Base-by-base conservation (phyloP, 2,797 vertebrate genomes). In the Buphagus erythrorhynchus region DNA sequence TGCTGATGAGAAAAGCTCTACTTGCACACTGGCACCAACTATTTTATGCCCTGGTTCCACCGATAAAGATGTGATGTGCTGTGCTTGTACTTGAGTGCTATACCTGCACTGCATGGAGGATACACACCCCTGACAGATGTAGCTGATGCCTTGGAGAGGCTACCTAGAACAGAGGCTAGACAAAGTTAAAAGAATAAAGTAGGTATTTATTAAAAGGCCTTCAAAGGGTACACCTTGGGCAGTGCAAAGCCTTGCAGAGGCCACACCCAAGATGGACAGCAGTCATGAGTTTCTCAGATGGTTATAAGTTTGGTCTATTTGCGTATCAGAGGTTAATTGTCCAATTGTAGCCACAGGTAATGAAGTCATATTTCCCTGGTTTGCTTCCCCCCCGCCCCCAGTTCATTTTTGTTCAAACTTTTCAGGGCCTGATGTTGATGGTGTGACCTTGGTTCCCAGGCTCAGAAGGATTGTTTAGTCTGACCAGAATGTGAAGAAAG, bases 391-490 rank as follows among this genome's bases (percentile, higher is more conserved):
- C 15, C 2, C 1, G 2, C 2, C 0, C 48, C 18, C 51, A 52
- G 31, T 54, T 54, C 13, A 54, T 16, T 54, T 65, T 26, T 65
- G 21, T 25, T 54, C 45, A 54, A 19, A 36, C 13, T 20, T 45
- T 51, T 20, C 0, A 0, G 13, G 8, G 49, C 21, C 26, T 54
- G n/a, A 65, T 21, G 49, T 21, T 0, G 0, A 20, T 20, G 10
- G 21, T 12, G 26, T 65, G 40, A 31, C 29, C 15, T 42, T 33
- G 15, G 46, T 33, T 42, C 31, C 29, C 58, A 42, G 31, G 24
- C 19, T 25, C 36, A 45, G 48, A 52, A 77, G 40, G 40, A 45
- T 54, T 65, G 26, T 20, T 45, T 36, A 31, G 21, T 36, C n/a
- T 54, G 28, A 65, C 19, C 31, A 51, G 62, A 42, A 54, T 5